phyloP scores from a whole-genome alignment of 2,888 invertebrate genomes.

The Tenodera sinensis region DNA sequence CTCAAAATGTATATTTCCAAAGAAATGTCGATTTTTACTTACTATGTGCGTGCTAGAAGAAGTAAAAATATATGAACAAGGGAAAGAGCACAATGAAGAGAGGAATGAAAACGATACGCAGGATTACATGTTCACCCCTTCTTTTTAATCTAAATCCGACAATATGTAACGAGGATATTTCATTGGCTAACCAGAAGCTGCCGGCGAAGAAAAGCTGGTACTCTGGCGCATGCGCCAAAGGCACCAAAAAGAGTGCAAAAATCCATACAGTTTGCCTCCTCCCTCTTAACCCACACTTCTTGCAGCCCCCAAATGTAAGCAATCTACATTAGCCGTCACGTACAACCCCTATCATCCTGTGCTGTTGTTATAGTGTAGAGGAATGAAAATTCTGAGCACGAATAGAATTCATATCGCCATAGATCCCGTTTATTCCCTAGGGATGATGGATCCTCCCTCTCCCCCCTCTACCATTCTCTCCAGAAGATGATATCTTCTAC shows the following conservation, averaged over 20 bases:
- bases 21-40: too few species aligned
- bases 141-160: background rate
- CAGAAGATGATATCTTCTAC: background rate
- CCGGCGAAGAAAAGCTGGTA: background rate
- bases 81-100: background rate
- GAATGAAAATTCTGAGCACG: background rate
- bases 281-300: background rate
- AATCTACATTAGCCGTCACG: constrained; percentile 24
- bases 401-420: background rate
- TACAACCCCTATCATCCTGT: background rate
- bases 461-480: background rate
- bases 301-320: constrained; percentile 3
- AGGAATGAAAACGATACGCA: background rate
- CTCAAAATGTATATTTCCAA: too few species aligned
- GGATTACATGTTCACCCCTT: background rate
- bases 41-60: background rate
- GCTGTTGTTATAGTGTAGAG: background rate
- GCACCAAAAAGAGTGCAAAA: background rate
- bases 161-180: background rate
- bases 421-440: background rate
- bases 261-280: background rate
- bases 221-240: background rate
- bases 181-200: background rate
- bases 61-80: background rate
- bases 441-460: background rate